Evolutionary conservation across 2,797 vertebrate species (phyloP).

Genomic region (Betta splendens): DNA sequence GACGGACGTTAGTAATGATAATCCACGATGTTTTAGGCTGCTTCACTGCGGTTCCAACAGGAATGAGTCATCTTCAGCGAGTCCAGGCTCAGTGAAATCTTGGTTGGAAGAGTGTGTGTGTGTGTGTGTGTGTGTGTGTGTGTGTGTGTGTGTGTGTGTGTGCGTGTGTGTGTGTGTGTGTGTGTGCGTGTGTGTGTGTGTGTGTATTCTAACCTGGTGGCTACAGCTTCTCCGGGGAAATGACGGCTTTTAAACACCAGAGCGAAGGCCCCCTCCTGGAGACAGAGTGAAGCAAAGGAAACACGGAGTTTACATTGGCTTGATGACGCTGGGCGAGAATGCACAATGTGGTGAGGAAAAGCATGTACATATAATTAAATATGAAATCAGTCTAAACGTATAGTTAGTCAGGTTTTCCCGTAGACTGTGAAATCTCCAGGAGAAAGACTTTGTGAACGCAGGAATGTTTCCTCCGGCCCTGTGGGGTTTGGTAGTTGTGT

Average conservation of each 20-base stretch:
- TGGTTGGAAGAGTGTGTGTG: constrained; percentile 5
- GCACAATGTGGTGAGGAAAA: background rate
- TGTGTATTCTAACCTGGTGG: constrained; percentile 86
- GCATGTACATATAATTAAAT: background rate
- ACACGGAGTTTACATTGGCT: constrained; percentile 21
- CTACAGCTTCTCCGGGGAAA: constrained; percentile 92
- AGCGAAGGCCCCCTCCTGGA: constrained; percentile 93
- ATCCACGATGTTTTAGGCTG: constrained; percentile 20
- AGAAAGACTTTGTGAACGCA: constrained; percentile 35
- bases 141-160: no score
- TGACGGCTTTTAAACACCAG: constrained; percentile 95
- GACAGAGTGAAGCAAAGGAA: constrained; percentile 45
- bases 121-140: constrained; percentile 25
- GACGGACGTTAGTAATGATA: constrained; percentile 8
- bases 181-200: constrained; percentile 16
- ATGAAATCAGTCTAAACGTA: background rate
- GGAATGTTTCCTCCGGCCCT: constrained; percentile 36
- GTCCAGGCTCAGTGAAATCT: constrained; percentile 29
- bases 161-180: constrained; percentile 13
- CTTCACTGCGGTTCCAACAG: constrained; percentile 35
- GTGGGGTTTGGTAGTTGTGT: constrained; percentile 37
- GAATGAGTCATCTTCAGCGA: constrained; percentile 40
- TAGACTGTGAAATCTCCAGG: constrained; percentile 7
- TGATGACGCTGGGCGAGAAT: constrained; percentile 22
- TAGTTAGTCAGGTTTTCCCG: background rate